phyloP scores from a whole-genome alignment of 2,113 vertebrate genomes.

The Edolisoma coerulescens region DNA sequence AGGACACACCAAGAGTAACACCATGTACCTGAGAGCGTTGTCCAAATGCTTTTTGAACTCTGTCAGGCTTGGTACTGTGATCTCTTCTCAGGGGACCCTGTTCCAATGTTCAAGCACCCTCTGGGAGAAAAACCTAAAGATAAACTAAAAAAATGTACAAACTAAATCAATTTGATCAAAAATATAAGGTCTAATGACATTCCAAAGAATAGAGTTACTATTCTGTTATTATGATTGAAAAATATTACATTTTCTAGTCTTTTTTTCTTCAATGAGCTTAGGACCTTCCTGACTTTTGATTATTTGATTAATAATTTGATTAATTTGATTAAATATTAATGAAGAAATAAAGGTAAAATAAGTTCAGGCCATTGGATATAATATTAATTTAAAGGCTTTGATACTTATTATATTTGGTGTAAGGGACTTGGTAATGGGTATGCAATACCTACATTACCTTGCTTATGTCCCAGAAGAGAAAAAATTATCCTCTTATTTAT shows the following conservation, averaged over 20 bases:
- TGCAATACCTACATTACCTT: not conserved
- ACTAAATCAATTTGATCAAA: not conserved
- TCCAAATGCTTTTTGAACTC: not conserved
- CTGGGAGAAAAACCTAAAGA: not conserved
- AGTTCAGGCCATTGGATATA: not conserved
- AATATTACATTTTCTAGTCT: not conserved
- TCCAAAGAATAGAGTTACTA: not conserved
- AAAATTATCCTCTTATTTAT: not conserved
- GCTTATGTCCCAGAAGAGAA: not conserved
- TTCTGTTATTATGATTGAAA: not conserved
- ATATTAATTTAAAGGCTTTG: not conserved
- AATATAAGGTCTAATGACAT: not conserved
- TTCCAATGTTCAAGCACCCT: not conserved
- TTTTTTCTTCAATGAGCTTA: not conserved
- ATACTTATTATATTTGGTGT: not conserved
- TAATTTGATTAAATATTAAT: no score
- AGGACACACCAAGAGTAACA: not conserved
- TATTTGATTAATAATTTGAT: no score
- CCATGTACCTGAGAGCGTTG: fast-evolving
- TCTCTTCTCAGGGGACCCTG: not conserved
- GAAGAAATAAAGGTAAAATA: not conserved
- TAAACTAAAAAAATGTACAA: not conserved
- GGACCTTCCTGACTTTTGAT: not conserved
- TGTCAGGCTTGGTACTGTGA: not conserved
- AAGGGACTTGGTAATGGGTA: not conserved